phyloP scores from a whole-genome alignment of 2,888 invertebrate species.

The Pristionchus maxplancki region DNA sequence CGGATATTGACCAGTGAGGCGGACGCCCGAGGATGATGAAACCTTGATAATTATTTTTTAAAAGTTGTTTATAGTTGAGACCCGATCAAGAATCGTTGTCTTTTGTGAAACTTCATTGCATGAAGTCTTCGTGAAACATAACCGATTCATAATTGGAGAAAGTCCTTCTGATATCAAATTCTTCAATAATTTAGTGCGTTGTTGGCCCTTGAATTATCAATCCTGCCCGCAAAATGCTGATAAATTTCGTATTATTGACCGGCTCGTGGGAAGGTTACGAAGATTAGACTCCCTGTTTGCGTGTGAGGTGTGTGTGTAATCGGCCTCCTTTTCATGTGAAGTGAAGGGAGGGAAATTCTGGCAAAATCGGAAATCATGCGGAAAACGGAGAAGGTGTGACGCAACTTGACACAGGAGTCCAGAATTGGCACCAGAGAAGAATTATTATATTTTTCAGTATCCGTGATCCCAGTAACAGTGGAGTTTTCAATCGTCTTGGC shows the following conservation, averaged over 20 bases:
- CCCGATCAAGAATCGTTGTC: too few species aligned
- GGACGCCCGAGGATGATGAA: background rate
- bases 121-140: too few species aligned
- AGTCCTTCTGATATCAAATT: too few species aligned
- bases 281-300: background rate
- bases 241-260: background rate
- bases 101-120: too few species aligned
- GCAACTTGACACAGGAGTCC: background rate
- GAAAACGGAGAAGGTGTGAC: background rate
- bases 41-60: too few species aligned
- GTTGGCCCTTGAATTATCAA: too few species aligned
- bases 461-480: background rate
- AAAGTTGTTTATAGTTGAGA: too few species aligned
- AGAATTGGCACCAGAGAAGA: background rate
- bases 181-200: too few species aligned
- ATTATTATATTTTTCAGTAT: background rate
- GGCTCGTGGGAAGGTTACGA: background rate
- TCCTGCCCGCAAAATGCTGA: too few species aligned
- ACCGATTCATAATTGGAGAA: too few species aligned
- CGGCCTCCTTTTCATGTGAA: background rate
- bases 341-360: background rate
- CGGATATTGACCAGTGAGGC: background rate
- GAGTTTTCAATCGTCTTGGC: background rate
- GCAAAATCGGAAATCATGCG: background rate
- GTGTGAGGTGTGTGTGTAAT: background rate